phyloP scores from a whole-genome alignment of 2,888 invertebrate species.

The Leucophenga maculata region DNA sequence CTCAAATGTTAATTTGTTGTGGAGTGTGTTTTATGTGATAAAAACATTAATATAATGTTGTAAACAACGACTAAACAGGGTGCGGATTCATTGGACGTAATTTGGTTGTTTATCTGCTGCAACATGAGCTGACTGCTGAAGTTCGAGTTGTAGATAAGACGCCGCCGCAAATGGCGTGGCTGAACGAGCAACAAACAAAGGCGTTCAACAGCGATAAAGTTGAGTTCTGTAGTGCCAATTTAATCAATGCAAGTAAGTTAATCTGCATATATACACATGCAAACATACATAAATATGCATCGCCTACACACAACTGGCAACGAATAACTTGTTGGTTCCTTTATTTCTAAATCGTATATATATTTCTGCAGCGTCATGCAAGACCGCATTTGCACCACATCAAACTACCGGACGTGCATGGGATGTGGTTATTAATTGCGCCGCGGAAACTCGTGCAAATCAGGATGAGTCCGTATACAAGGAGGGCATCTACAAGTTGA shows the following conservation, averaged over 20 bases:
- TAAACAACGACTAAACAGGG: slow-evolving; percentile 74
- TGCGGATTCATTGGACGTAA: slow-evolving; percentile 95
- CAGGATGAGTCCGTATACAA: slow-evolving; percentile 92
- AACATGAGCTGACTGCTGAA: slow-evolving; percentile 82
- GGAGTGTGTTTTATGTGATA: slow-evolving; percentile 23
- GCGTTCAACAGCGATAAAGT: slow-evolving; percentile 84
- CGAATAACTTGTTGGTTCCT: slow-evolving; percentile 48
- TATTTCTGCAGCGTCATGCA: slow-evolving; percentile 81
- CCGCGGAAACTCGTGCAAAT: slow-evolving; percentile 90
- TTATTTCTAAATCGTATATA: neutral
- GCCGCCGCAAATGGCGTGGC: slow-evolving; percentile 93
- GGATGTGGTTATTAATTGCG: slow-evolving; percentile 90
- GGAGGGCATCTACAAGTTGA: slow-evolving; percentile 89
- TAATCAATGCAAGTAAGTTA: slow-evolving; percentile 86
- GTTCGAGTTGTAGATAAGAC: slow-evolving; percentile 92
- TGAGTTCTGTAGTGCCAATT: slow-evolving; percentile 92
- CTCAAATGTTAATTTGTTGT: slow-evolving; percentile 36
- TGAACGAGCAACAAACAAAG: slow-evolving; percentile 82
- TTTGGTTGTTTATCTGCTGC: slow-evolving; percentile 85
- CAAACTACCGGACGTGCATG: slow-evolving; percentile 75
- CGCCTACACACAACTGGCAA: slow-evolving; percentile 6
- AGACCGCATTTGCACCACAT: slow-evolving; percentile 80
- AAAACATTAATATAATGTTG: slow-evolving; percentile 43
- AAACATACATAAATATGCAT: slow-evolving; percentile 15
- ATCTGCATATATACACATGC: slow-evolving; percentile 26